Evolutionary conservation across 1,140 invertebrate genomes (phyloP).

Genomic region (Drosophila asahinai): DNA sequence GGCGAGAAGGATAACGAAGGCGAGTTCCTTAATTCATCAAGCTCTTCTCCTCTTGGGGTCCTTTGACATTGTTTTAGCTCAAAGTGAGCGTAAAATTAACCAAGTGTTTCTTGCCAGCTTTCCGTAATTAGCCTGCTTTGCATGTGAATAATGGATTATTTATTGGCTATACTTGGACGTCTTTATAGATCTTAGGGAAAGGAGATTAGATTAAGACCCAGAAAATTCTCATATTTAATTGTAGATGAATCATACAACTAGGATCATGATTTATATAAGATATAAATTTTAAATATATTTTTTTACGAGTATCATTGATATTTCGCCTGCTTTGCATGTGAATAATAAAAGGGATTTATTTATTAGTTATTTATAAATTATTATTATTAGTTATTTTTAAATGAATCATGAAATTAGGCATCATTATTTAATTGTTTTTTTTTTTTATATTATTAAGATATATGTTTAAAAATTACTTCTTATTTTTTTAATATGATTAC

Average conservation of each 20-base stretch:
- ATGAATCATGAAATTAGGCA: too few species aligned
- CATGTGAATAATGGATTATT: slow-evolving; percentile 79
- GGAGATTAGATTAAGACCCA: background rate
- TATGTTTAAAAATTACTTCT: background rate
- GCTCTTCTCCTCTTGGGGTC: background rate
- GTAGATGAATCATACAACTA: background rate
- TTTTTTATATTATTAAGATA: background rate
- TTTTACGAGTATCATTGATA: too few species aligned
- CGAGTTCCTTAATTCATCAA: slow-evolving; percentile 17
- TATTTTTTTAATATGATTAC: too few species aligned
- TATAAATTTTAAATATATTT: too few species aligned
- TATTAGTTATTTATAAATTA: too few species aligned
- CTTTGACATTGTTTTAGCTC: slow-evolving; percentile 70
- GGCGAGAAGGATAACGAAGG: background rate
- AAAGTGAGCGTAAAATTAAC: slow-evolving; percentile 77
- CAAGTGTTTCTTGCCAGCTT: slow-evolving; percentile 59
- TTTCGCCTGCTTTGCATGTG: too few species aligned
- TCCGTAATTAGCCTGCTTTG: slow-evolving; percentile 55
- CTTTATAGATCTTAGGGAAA: background rate
- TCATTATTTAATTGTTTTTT: background rate
- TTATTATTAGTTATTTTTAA: too few species aligned
- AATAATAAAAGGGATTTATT: too few species aligned
- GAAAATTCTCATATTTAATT: background rate
- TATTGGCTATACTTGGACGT: slow-evolving; percentile 46
- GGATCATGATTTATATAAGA: too few species aligned